These are phyloP conservation scores for Creontiades dilutus DNA, from an alignment of 2,888 invertebrate genomes.

Conservation along the genomic window DNA sequence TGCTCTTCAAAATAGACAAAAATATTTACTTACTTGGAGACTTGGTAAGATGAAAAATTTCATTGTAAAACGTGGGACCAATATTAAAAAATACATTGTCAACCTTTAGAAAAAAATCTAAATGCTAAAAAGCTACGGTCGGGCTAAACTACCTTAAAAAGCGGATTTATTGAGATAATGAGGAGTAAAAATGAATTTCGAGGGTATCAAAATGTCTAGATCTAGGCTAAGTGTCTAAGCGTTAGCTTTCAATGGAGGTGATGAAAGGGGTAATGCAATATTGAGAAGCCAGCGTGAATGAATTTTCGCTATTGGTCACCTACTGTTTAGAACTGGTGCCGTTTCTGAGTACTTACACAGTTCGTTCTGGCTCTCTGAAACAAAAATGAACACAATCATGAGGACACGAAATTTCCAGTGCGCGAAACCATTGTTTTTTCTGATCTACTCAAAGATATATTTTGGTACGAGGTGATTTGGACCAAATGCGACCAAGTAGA, in stretches of 20 bases:
- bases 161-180: not conserved
- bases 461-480: too few relatives aligned
- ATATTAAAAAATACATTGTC: too few relatives aligned
- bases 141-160: too few relatives aligned
- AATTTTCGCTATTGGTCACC: conserved; percentile 11
- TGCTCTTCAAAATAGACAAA: too few relatives aligned
- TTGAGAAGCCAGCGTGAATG: conserved; percentile 22
- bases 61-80: too few relatives aligned
- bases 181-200: not conserved
- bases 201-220: not conserved
- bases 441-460: too few relatives aligned
- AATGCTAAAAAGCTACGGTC: too few relatives aligned
- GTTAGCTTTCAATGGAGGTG: not conserved
- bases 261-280: not conserved
- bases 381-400: conserved; percentile 68
- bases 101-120: too few relatives aligned
- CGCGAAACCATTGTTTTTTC: too few relatives aligned
- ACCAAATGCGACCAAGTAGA: too few relatives aligned
- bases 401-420: not conserved
- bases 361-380: conserved; percentile 71
- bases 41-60: too few relatives aligned
- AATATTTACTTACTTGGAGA: too few relatives aligned
- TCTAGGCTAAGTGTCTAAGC: not conserved
- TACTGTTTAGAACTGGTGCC: conserved; percentile 5
- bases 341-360: conserved; percentile 66